Evolutionary conservation across 2,113 vertebrate species (phyloP).

Genomic region (Eurystomus gularis): DNA sequence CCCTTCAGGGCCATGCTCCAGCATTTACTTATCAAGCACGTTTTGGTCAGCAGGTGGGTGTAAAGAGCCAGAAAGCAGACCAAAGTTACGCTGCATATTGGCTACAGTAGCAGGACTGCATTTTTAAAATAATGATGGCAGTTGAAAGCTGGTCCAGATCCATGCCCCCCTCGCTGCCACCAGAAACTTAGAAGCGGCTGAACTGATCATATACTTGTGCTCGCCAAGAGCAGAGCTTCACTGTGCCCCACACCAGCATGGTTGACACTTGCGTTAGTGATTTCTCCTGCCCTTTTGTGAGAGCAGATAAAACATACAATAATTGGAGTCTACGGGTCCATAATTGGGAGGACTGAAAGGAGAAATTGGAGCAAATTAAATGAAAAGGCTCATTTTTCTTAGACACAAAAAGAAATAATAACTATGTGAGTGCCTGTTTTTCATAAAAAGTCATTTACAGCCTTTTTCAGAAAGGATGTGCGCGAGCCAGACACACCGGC

Average conservation of each 20-base stretch:
- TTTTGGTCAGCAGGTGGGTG: neutral
- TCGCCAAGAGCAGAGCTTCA: neutral
- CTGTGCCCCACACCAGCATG: neutral
- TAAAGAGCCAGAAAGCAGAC: neutral
- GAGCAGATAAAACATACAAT: neutral
- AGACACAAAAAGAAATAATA: neutral
- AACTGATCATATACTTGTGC: neutral
- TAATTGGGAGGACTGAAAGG: conserved; percentile 7
- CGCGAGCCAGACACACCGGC: neutral
- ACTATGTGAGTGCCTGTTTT: neutral
- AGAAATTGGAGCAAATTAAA: conserved; percentile 22
- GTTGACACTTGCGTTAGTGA: neutral
- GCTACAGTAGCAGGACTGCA: neutral
- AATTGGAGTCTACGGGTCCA: neutral
- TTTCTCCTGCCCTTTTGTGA: neutral
- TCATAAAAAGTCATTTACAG: neutral
- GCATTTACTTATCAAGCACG: neutral
- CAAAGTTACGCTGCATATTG: neutral
- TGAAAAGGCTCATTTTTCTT: conserved; percentile 27
- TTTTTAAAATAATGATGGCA: neutral
- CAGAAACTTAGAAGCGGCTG: neutral
- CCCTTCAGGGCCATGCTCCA: neutral
- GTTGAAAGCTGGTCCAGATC: neutral
- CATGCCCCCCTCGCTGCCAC: neutral
- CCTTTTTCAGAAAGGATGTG: neutral